A percentile compares a stretch with the other conserved stretches of the same genome.
Conservation (phyloP, 2,113 vertebrate genomes). For the Corythoichthys haematopterus region DNA sequence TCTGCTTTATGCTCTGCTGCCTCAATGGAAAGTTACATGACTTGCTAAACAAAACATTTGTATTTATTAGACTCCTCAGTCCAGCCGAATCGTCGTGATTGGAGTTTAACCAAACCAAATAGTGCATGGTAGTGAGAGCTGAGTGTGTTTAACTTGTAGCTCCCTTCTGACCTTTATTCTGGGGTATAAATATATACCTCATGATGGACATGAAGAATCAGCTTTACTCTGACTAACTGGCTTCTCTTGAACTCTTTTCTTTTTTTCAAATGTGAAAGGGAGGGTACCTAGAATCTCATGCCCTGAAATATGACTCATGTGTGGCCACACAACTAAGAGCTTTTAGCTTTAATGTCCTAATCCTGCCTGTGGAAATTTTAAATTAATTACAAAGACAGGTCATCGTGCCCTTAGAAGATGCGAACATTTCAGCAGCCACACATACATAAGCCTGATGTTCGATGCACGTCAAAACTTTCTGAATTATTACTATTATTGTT, state of each 20-base stretch:
- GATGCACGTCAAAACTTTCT: neutral
- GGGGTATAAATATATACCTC: constrained; percentile 26
- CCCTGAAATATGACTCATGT: constrained; percentile 38
- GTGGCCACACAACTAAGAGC: constrained; percentile 30
- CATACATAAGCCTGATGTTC: neutral
- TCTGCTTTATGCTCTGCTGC: constrained; percentile 47
- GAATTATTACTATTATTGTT: neutral
- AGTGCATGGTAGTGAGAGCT: constrained; percentile 48
- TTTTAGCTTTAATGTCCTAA: constrained; percentile 55
- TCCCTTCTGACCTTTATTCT: constrained; percentile 31
- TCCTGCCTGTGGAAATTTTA: constrained; percentile 48
- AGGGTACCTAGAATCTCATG: constrained; percentile 33
- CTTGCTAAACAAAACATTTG: constrained; percentile 60
- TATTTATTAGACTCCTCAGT: constrained; percentile 54
- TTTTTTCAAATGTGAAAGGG: constrained; percentile 15
- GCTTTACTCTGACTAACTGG: constrained; percentile 11
- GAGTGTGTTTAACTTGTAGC: constrained; percentile 17
- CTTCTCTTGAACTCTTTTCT: constrained; percentile 4
- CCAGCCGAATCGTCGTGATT: constrained; percentile 21
- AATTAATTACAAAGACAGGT: constrained; percentile 35
- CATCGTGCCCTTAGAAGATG: constrained; percentile 9
- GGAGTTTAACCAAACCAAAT: constrained; percentile 55
- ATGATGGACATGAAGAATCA: constrained; percentile 10
- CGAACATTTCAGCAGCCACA: constrained; percentile 5
- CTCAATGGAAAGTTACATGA: constrained; percentile 62